A percentile compares a stretch with the other conserved stretches of the same genome.
phyloP scores from a whole-genome alignment of 2,113 vertebrate genomes.

The Tinamus guttatus region DNA sequence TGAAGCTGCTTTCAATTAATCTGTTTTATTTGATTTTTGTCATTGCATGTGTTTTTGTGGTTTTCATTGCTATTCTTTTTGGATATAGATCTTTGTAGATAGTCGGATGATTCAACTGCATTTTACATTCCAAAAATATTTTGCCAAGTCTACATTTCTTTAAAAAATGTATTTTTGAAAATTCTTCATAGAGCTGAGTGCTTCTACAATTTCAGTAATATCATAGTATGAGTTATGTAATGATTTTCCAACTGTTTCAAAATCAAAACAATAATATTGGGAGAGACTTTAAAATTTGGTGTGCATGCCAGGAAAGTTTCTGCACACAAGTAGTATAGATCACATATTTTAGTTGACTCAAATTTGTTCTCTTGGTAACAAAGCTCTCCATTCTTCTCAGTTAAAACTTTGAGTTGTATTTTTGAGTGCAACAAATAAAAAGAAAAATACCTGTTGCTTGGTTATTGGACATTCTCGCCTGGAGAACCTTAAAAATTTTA shows the following conservation, averaged over 20 bases:
- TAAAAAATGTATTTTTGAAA: background rate
- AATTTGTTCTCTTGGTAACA: conserved; percentile 5
- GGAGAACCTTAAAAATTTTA: background rate
- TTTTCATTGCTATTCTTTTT: background rate
- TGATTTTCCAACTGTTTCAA: background rate
- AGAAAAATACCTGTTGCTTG: background rate
- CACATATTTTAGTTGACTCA: background rate
- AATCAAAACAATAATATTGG: background rate
- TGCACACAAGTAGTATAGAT: background rate
- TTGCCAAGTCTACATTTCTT: background rate
- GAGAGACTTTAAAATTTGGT: background rate
- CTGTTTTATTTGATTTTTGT: background rate
- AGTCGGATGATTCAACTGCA: background rate
- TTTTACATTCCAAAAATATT: background rate
- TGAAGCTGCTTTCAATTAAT: background rate
- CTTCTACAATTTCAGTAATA: background rate
- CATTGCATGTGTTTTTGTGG: background rate
- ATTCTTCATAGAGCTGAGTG: background rate
- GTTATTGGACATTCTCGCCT: background rate
- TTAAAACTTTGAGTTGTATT: background rate
- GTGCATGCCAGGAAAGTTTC: background rate
- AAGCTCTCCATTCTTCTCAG: background rate
- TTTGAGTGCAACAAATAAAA: background rate
- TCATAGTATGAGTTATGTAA: background rate
- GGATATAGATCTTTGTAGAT: background rate